A percentile compares a stretch with the other conserved stretches of the same genome.
These are phyloP conservation scores for Blastomussa wellsi DNA, from an alignment of 92 coral and sea anemone genomes.

Conservation along the genomic window DNA sequence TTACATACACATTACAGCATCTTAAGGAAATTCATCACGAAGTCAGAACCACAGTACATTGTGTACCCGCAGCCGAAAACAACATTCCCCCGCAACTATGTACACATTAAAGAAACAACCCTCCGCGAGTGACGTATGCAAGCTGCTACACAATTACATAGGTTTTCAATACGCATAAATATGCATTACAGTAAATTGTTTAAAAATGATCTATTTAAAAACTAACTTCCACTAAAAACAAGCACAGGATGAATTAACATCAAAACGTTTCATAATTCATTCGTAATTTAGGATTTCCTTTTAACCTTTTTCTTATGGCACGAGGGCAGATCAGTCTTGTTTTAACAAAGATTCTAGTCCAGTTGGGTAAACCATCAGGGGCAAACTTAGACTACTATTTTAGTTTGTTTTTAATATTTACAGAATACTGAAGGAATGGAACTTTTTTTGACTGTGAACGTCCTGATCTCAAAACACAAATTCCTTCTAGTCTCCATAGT, in stretches of 20 bases:
- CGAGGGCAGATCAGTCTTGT: background rate
- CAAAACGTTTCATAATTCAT: background rate
- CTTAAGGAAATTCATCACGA: conserved; percentile 24
- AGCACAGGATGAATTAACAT: background rate
- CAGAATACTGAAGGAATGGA: background rate
- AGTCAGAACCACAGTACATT: conserved; percentile 12
- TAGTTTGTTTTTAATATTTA: background rate
- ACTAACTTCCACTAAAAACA: background rate
- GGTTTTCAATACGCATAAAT: conserved; percentile 3
- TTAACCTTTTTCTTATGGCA: background rate
- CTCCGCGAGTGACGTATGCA: background rate
- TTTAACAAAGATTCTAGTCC: background rate
- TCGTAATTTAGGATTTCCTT: background rate
- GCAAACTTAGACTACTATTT: background rate
- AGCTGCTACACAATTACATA: background rate
- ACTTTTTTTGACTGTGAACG: background rate
- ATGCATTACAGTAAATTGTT: conserved; percentile 15
- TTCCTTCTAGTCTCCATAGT: background rate
- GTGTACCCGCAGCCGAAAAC: conserved; percentile 6
- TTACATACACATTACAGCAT: conserved; percentile 46
- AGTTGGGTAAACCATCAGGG: no score
- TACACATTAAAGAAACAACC: conserved; percentile 17
- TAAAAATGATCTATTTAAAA: conserved; percentile 14
- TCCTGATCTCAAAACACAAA: background rate
- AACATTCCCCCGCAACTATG: conserved; percentile 24